Evolutionary conservation across 1,140 invertebrate species (phyloP).

Genomic region (Oryzaephilus surinamensis): DNA sequence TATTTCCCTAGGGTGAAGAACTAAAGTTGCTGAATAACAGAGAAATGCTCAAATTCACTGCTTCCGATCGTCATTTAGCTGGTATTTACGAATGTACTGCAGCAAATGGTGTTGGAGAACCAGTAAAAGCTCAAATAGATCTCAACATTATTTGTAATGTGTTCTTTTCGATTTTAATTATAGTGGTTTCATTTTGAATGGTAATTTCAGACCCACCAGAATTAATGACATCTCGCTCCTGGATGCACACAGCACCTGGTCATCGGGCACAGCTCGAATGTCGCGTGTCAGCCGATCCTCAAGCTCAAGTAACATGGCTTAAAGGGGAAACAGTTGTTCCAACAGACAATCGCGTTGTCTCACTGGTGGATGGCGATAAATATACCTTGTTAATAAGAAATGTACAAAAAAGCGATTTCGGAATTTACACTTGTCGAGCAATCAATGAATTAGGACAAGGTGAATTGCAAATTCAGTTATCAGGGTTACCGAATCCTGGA

Average conservation of each 20-base stretch:
- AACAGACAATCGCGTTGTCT: conserved; percentile 46
- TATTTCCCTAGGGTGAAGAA: conserved; percentile 42
- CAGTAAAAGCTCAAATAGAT: conserved; percentile 49
- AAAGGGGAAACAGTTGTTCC: conserved; percentile 44
- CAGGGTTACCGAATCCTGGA: conserved; percentile 48
- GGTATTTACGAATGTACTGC: conserved; percentile 63
- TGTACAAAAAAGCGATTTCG: conserved; percentile 59
- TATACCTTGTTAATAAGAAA: conserved; percentile 57
- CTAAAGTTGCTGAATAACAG: conserved; percentile 51
- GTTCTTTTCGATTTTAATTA: not conserved
- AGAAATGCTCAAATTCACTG: conserved; percentile 52
- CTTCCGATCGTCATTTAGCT: conserved; percentile 50
- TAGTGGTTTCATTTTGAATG: not conserved
- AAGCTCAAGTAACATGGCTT: conserved; percentile 50
- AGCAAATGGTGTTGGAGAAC: conserved; percentile 60
- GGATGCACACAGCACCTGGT: conserved; percentile 60
- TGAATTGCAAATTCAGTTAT: conserved; percentile 32
- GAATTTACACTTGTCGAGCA: conserved; percentile 65
- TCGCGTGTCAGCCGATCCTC: conserved; percentile 53
- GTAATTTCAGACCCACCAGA: conserved; percentile 55
- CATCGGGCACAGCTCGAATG: conserved; percentile 58
- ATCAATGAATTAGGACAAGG: conserved; percentile 55
- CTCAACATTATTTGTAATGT: conserved; percentile 47
- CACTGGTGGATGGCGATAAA: conserved; percentile 44
- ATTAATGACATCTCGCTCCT: conserved; percentile 45